A percentile compares a stretch with the other conserved stretches of the same genome.
These are phyloP conservation scores for Peromyscus eremicus DNA, from an alignment of 2,797 vertebrate genomes.

Conservation along the genomic window DNA sequence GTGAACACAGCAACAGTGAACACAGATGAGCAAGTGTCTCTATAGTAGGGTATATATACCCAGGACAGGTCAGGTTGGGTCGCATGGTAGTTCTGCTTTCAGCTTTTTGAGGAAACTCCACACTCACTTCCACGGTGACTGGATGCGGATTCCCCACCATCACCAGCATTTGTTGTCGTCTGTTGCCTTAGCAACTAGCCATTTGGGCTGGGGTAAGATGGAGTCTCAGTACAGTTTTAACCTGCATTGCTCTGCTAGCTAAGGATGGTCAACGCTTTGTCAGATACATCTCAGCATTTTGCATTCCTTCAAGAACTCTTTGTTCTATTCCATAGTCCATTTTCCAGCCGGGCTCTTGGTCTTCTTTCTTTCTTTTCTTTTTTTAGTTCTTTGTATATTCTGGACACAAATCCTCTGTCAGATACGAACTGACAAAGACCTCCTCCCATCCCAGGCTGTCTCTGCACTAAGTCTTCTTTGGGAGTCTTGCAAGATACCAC, in stretches of 20 bases:
- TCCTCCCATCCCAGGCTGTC: background rate
- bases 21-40: background rate
- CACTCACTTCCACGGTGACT: background rate
- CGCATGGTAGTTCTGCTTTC: background rate
- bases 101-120: background rate
- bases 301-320: background rate
- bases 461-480: slow-evolving; percentile 79
- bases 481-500: slow-evolving; percentile 99
- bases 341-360: background rate
- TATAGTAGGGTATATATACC: background rate
- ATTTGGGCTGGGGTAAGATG: background rate
- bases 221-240: background rate
- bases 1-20: background rate
- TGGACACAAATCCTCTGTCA: background rate
- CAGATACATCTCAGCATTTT: background rate
- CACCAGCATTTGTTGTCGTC: background rate
- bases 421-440: background rate
- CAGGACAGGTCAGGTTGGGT: no score
- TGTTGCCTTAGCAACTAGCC: background rate
- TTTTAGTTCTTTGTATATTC: background rate
- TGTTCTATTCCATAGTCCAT: background rate
- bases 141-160: background rate
- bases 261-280: background rate
- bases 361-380: background rate
- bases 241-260: background rate